Base-by-base conservation (phyloP, 2,113 vertebrate genomes). In the Pseudopodoces humilis region DNA sequence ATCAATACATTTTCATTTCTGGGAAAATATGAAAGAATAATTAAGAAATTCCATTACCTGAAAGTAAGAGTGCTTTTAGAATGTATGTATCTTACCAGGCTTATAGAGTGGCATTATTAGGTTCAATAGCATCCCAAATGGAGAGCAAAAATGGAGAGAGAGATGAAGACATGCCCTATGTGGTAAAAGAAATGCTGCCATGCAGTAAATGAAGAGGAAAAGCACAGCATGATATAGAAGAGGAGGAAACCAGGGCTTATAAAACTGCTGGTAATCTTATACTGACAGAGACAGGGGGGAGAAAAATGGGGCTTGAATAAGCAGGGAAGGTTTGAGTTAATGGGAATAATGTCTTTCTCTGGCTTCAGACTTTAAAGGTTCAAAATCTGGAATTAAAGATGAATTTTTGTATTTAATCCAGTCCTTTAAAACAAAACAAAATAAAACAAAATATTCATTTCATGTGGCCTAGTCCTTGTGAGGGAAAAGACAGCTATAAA, bases 101-200 rank as follows among this genome's bases (percentile, higher is more conserved):
- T 90, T 92, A 53, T 2, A 83, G 83, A 89, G 83, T 83, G 88
- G 92, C 56, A 86, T 90, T 74, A 79, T 94, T 86, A 79, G 63
- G 58, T 81, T 96, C 91, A 97, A 56, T 62, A 79, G 88, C 46
- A 89, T 75, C 83, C 82, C 59, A 92, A 95, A 89, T 41, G 33
- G 72, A 93, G 70, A 96, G 81, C 53, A 88, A 22, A 87, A 28
- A 25, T 27, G 25, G 59, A 77, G 64, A 87, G 18, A 27, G 43
- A 88, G 83, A 96, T 84, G 84, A 97, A 97, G 90, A 91, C 63
- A 79, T 96, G 43, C 28, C n/a, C 68, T 86, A 49, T 11, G 16
- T 74, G 83, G 87, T 77, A 97, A 95, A 95, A 93, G 77, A 93
- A 95, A 92, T 90, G 71, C 76, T 83, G n/a, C 9, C n/a, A 53